Percentiles rank a stretch among this genome's conserved stretches.
phyloP scores from a whole-genome alignment of 2,888 invertebrate species.

The Heliothis peltigera region DNA sequence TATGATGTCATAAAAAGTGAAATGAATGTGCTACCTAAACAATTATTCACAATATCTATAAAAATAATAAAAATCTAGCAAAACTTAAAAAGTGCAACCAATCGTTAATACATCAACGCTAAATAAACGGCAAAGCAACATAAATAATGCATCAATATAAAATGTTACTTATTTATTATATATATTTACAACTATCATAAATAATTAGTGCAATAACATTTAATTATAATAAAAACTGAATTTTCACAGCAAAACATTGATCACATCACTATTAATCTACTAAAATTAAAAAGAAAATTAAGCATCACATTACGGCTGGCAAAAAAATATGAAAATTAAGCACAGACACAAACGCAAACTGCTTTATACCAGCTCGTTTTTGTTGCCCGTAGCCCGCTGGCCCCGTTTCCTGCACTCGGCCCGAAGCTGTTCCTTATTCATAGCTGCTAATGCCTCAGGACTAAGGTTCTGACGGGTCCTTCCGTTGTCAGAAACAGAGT shows the following conservation, averaged over 20 bases:
- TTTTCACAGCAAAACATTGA: slow-evolving; percentile 42
- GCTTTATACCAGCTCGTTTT: slow-evolving; percentile 92
- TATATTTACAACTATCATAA: slow-evolving; percentile 51
- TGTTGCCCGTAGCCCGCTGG: slow-evolving; percentile 92
- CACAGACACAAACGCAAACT: slow-evolving; percentile 83
- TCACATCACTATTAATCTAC: slow-evolving; percentile 59
- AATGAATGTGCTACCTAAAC: slow-evolving; percentile 24
- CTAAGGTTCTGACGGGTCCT: slow-evolving; percentile 83
- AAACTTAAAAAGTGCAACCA: slow-evolving; percentile 41
- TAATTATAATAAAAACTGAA: slow-evolving; percentile 20
- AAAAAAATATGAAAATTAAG: slow-evolving; percentile 76
- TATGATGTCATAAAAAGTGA: neutral
- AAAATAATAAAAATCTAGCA: slow-evolving; percentile 18
- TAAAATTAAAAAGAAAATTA: slow-evolving; percentile 65
- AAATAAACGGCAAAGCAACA: slow-evolving; percentile 52
- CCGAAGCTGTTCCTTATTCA: slow-evolving; percentile 93
- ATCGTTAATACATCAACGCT: slow-evolving; percentile 20
- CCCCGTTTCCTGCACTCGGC: slow-evolving; percentile 92
- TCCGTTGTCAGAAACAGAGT: slow-evolving; percentile 83
- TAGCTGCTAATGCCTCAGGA: slow-evolving; percentile 88
- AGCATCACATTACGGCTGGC: slow-evolving; percentile 81
- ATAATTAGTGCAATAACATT: slow-evolving; percentile 54
- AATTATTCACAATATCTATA: slow-evolving; percentile 4
- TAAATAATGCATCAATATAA: slow-evolving; percentile 52
- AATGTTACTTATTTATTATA: slow-evolving; percentile 55